Evolutionary conservation across 2,888 invertebrate genomes (phyloP), one percentile per base, ranked within the genome.

Genomic region (Rhogogaster chlorosoma): DNA sequence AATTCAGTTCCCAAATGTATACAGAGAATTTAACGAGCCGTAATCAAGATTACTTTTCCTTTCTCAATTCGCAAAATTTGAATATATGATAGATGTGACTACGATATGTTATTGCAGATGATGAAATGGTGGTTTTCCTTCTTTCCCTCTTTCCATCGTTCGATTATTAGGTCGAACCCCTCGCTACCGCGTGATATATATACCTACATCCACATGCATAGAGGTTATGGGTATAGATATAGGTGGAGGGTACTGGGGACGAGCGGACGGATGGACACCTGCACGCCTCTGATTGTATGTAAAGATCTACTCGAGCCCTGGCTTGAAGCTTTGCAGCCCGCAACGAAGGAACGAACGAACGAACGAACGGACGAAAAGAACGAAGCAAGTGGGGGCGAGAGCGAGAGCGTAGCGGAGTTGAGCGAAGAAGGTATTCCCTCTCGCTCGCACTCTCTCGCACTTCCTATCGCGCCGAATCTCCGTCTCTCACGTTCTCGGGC

Each of bases 201-300:
- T 7, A 7, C 29, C 49, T 26, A 49, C 64, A 64, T 18, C 67
- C 15, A 18, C 18, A 32, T 67, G 32, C 0, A 67, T 32, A 67
- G 5, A 53, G 18, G n/a, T 6, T 26, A 32, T 67, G 32, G 4
- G 6, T 15, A 5, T 29, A 67, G 12, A 29, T 29, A 67, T 32
- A 18, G 29, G n/a, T 49, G 10, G 26, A n/a, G 49, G 22, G 45
- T 49, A 53, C 18, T 32, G 49, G 26, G 49, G 53, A 32, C 45
- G 22, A 67, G 45, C 89, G 88, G 87, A 89, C 88, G 89, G 87
- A 88, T 89, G 91, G 91, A 92, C 92, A 92, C 92, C 92, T 92
- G 92, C 92, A 90, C 89, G 89, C 90, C 91, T 90, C 89, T 89
- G 91, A 91, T 92, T 91, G 89, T 89, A 89, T 89, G 89, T 88